Percentiles rank a stretch among this genome's conserved stretches.
These are phyloP conservation scores for Noctua comes DNA, from an alignment of 2,888 invertebrate species.

Conservation along the genomic window DNA sequence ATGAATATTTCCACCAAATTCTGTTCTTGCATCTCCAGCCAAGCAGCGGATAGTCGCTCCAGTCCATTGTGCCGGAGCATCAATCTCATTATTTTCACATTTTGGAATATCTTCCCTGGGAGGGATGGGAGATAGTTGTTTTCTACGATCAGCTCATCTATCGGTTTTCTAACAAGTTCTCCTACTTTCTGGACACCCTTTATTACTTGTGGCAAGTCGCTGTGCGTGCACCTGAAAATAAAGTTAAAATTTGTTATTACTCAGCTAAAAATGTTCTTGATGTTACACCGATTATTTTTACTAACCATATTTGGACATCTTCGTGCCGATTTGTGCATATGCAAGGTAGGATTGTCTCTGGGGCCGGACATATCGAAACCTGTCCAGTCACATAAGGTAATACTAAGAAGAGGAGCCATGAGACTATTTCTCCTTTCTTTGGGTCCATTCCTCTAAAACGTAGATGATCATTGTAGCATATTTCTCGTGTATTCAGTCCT, in stretches of 20 bases:
- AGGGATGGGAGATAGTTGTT: slow-evolving; percentile 96
- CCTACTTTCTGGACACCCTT: slow-evolving; percentile 93
- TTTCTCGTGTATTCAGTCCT: slow-evolving; percentile 40
- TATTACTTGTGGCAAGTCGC: slow-evolving; percentile 94
- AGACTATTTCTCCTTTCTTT: slow-evolving; percentile 77
- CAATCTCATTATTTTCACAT: slow-evolving; percentile 93
- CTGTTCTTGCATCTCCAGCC: slow-evolving; percentile 94
- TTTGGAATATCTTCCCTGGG: slow-evolving; percentile 95
- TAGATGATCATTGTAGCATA: slow-evolving; percentile 86
- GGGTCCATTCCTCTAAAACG: slow-evolving; percentile 84
- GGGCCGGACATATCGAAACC: slow-evolving; percentile 92
- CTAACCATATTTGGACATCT: slow-evolving; percentile 96
- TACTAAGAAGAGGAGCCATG: slow-evolving; percentile 79
- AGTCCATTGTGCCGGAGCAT: slow-evolving; percentile 96
- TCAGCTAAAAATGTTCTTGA: neutral
- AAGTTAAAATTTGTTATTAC: neutral
- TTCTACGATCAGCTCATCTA: slow-evolving; percentile 96
- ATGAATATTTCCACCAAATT: slow-evolving; percentile 95
- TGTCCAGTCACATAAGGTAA: slow-evolving; percentile 71
- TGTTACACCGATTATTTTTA: slow-evolving; percentile 20
- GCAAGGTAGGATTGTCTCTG: slow-evolving; percentile 95
- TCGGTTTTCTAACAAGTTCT: slow-evolving; percentile 92
- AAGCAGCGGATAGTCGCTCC: slow-evolving; percentile 94
- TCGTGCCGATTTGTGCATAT: slow-evolving; percentile 94
- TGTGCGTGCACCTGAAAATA: slow-evolving; percentile 95